Base-by-base conservation (phyloP, 30 jellyfish, hydroid and myxozoan genomes). In the Turritopsis dohrnii region DNA sequence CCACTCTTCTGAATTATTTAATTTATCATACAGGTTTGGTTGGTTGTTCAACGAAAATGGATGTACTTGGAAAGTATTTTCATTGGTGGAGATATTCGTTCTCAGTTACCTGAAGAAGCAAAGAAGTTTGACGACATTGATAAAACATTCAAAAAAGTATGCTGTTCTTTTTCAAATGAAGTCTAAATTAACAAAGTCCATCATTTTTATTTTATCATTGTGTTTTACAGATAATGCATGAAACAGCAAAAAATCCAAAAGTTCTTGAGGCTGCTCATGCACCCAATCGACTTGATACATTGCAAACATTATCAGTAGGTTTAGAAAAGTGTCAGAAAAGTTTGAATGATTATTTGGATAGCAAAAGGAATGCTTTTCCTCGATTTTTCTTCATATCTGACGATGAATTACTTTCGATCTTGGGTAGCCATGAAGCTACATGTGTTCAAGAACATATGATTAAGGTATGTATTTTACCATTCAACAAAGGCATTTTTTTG, bases 371-470 rank as follows among this genome's bases (percentile, higher is more conserved):
- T 65, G 96, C 98, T 25, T 93, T 93, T 76, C 96, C 98, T 18
- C 65, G 98, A 41, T 93, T 93, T 83, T 93, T 93, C 86, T 93
- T 93, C 84, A 93, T 93, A 41, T 93, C 98, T 29, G 98, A 93
- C 60, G 98, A 93, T 71, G 98, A 93, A 83, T 74, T 93, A 85
- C 76, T 93, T 75, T 93, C 98, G 19, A 93, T 93, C 41, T 80
- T 93, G 79, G 98, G 98, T 22, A 93, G 96, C 79, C 98, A 93
- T 71, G 98, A 93, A 65, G 96, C 98, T 30, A 88, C 96, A 0
- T 93, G 98, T 85, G 98, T 93, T 0, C 98, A 93, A 54, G 98
- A 93, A 74, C 98, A 93, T 89, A 93, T 93, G 96, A 93, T 93
- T 77, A 93, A 93, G 96, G 98, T 93, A 66, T 26, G 65, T n/a